Evolutionary conservation across 2,888 invertebrate genomes (phyloP).

Genomic region (Coenonympha arcania): DNA sequence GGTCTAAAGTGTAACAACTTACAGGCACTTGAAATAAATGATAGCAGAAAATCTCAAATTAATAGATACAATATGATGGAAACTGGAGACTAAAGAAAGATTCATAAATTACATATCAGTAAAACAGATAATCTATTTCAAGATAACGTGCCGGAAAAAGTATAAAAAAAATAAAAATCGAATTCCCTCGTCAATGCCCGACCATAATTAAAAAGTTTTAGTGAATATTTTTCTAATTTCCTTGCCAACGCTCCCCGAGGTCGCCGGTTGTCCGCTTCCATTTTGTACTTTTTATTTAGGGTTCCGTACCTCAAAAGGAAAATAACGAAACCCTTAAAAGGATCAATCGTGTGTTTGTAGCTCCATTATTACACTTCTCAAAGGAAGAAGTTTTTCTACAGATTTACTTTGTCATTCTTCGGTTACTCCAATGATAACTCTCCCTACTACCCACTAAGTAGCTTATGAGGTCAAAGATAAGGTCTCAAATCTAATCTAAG

Average conservation of each 20-base stretch:
- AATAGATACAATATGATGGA: neutral
- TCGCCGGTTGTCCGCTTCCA: slow-evolving; percentile 41
- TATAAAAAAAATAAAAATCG: slow-evolving; percentile 5
- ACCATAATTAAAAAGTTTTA: slow-evolving; percentile 33
- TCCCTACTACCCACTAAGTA: too few species aligned
- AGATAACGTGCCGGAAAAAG: neutral
- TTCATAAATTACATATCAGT: slow-evolving; percentile 9
- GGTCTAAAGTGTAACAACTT: too few species aligned
- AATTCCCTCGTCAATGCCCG: slow-evolving; percentile 19
- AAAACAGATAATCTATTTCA: slow-evolving; percentile 11
- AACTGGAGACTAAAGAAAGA: neutral
- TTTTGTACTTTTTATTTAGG: too few species aligned
- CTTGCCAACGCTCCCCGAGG: slow-evolving; percentile 45
- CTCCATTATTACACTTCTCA: too few species aligned
- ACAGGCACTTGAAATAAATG: neutral
- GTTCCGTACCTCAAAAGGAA: too few species aligned
- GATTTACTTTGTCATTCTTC: too few species aligned
- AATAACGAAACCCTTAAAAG: too few species aligned
- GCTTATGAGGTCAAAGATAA: too few species aligned
- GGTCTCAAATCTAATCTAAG: too few species aligned
- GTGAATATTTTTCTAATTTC: slow-evolving; percentile 32
- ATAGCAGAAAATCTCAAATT: neutral
- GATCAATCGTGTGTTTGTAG: too few species aligned
- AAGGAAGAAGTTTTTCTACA: too few species aligned
- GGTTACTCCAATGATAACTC: too few species aligned